Evolutionary conservation across 1,140 invertebrate genomes (phyloP), one percentile per base, ranked within the genome.

Genomic region (Pollicipes pollicipes): DNA sequence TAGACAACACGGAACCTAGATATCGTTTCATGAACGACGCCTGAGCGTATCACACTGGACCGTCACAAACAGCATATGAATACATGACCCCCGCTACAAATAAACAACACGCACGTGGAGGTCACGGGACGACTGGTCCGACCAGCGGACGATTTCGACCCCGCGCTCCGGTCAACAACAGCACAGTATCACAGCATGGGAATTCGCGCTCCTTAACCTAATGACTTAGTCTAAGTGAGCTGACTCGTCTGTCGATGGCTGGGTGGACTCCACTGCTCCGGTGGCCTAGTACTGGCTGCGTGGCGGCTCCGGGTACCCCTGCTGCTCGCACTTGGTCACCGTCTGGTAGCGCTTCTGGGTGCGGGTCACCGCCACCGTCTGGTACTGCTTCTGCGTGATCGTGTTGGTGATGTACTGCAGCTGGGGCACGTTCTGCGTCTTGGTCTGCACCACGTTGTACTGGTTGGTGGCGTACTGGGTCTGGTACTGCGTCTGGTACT

Each of bases 401-500:
- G 64, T 66, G 27, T 66, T 27, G n/a, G 64, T 66, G 27, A 66
- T 27, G 64, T 66, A 66, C 64, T 66, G 64, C 28, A 28, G 10
- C 28, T 29, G n/a, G 3, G 64, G 27, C 64, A 28, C 27, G 64
- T 29, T 66, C 8, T 8, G 24, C n/a, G 64, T 66, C 27, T 29
- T 21, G 10, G 64, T 66, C 64, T 66, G 64, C 28, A 66, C 64
- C 28, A 66, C 64, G 6, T 66, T 24, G 28, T 66, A 66, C 27
- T 66, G 64, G 27, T 66, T 27, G 64, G 64, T 28, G 27, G 8
- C 64, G 64, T 66, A 66, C 64, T 66, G 27, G 8, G 64, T 66
- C 28, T 66, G 64, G 28, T 66, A 66, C 64, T 27, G 28, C 6
- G 64, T 66, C 28, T 66, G 64, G 64, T 66, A 66, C 64, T 66